Evolutionary conservation across 2,888 invertebrate species (phyloP).

Genomic region (Octonoba sinensis): DNA sequence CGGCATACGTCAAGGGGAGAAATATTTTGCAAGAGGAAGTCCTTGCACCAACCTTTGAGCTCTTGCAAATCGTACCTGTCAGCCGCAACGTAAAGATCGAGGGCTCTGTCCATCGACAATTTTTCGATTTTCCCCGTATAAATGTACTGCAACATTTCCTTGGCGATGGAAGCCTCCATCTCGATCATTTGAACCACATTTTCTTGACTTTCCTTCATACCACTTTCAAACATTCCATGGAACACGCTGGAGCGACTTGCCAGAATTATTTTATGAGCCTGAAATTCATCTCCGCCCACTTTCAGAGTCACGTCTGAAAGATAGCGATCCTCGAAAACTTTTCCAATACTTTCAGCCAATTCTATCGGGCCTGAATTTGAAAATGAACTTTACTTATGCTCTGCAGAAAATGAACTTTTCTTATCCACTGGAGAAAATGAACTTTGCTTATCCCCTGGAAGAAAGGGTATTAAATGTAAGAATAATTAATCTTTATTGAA

Average conservation of each 20-base stretch:
- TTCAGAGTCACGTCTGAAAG: constrained; percentile 35
- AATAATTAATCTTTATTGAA: no score
- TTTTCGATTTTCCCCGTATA: constrained; percentile 29
- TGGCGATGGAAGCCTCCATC: no score
- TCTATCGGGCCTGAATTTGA: no score
- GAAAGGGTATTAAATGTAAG: no score
- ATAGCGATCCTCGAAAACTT: no score
- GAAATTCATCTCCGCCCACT: constrained; percentile 18
- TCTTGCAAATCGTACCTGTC: constrained; percentile 41
- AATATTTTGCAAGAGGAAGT: constrained; percentile 17
- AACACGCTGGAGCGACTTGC: constrained; percentile 34
- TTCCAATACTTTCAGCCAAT: no score
- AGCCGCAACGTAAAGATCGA: constrained; percentile 32
- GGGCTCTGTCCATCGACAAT: not conserved
- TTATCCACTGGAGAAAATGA: no score
- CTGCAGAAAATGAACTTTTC: no score
- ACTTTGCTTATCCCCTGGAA: no score
- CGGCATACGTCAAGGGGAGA: constrained; percentile 7
- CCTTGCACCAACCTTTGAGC: constrained; percentile 22
- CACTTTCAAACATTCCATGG: constrained; percentile 51
- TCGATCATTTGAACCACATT: no score
- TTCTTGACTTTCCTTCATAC: constrained; percentile 25
- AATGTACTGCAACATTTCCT: constrained; percentile 22
- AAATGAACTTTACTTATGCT: no score
- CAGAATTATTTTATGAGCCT: constrained; percentile 33